Base-by-base conservation (phyloP, 2,797 vertebrate species). In the Apogon hyalosoma region DNA sequence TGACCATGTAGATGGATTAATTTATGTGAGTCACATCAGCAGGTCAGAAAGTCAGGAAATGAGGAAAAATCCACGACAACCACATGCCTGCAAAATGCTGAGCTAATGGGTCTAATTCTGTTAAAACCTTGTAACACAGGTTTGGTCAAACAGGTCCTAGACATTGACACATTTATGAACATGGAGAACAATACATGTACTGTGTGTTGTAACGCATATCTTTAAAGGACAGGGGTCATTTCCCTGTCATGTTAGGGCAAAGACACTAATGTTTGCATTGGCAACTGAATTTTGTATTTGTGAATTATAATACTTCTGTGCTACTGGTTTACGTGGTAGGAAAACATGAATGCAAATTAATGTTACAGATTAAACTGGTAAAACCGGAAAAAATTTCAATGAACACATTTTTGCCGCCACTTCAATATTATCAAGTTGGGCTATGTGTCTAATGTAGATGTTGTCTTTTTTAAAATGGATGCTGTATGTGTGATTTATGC, bases 121-220 rank as follows among this genome's bases (percentile, higher is more conserved):
- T 43, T 43, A 43, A 43, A 14, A 15, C 41, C 41, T 15, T n/a
- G 5, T 42, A 6, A 7, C 1, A 28, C 24, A 28, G 24, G 24
- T 71, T 24, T 43, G 50, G 40, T 55, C 73, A 46, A 70, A 73
- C 42, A 10, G n/a, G 41, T 14, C 11, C 8, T 15, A n/a, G 7
- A 58, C 12, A 21, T 13, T 11, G 40, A 3, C 21, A 11, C 6
- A 56, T 40, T 55, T 63, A n/a, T 33, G 28, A 49, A 42, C 36
- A 45, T 10, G n/a, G 16, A 52, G 54, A 42, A 46, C 21, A 51
- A 42, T 3, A 21, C 14, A 13, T 19, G 13, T 2, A 9, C 7
- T 36, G 33, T 45, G 40, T 52, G 60, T 43, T 36, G 24, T 47
- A 43, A 33, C 16, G 57, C 13, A 13, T n/a, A 11, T 41, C 0